Evolutionary conservation across 2,797 vertebrate species (phyloP), one percentile per base, ranked within the genome.

Genomic region (Hipposideros larvatus): DNA sequence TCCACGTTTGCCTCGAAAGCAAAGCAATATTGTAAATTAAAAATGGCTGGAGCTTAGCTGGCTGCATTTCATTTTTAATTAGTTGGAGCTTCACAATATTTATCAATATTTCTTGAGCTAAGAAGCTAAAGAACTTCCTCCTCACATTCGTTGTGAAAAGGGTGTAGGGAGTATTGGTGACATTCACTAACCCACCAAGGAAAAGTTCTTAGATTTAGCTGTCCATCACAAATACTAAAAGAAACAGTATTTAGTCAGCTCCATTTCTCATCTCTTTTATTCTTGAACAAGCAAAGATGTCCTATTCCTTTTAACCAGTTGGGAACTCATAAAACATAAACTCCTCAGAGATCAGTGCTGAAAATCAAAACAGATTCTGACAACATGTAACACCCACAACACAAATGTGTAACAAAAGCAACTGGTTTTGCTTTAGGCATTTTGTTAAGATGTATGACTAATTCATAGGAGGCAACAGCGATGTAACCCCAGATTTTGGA

Each of bases 1-100:
- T 98, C 96, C 88, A 96, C 94, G 74, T 98, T 98, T 98, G 97
- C 97, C 96, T 98, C 91, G 19, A 71, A 96, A 97, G 93, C 94
- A 97, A 97, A 98, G 97, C 96, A 96, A 98, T 94, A 96, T 97
- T 94, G 96, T 95, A 97, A 98, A 98, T 97, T 94, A 94, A 90
- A 97, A 97, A 95, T 97, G 93, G 90, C 92, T 95, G 48, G 75
- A 0, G 41, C 92, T 97, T 97, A 90, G 85, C 95, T 95, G 85
- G 90, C 74, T 80, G 41, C 65, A 73, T 97, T 97, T 97, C 24
- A 51, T 93, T 98, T 97, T 97, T 91, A 97, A 94, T 95, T 95
- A 68, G 79, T 80, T 95, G 68, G 88, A 68, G 90, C 66, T 46
- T 95, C 46, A 53, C 74, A 88, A 55, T 95, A 96, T 96, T 96